Base-by-base conservation (phyloP, 2,888 invertebrate species). In the Heliconius cydno region DNA sequence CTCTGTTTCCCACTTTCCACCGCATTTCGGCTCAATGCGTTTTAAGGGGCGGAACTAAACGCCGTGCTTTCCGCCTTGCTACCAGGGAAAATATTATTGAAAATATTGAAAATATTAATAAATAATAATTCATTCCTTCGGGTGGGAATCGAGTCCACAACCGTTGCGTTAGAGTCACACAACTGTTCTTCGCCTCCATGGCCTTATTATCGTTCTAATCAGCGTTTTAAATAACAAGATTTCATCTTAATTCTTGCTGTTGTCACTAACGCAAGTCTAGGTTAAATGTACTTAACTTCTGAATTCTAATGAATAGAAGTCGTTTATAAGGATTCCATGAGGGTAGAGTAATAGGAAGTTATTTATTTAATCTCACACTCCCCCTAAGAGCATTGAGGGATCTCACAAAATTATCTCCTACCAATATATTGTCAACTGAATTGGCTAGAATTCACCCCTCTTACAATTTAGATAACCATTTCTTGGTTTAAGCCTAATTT, bases 351-450 rank as follows among this genome's bases (percentile, higher is more conserved):
- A 75, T 65, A 41, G 65, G 28, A 22, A 65, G 25, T 74, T 74
- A 75, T 75, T 75, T 75, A 63, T 75, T 66, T 41, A 75, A 63
- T 13, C 65, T 65, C 22, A 65, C 75, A 28, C 28, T 28, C 38
- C 41, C 75, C 65, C 41, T 41, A 46, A 65, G 41, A 75, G 65
- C 38, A 63, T 72, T 52, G 30, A 22, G 66, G 73, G 76, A 41
- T 77, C 25, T 52, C 46, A 30, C 30, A 28, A 72, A 79, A 73
- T 60, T 67, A 71, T 79, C 66, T 68, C 6, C 19, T 30, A 46
- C 25, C 60, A 76, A 79, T 82, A 82, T 79, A 81, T 82, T 80
- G 73, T 79, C 76, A 78, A 30, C 34, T 38, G 70, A 78, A 72
- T 77, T 25, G 63, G 79, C 30, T 52, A 22, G 73, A 30, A 41